Base-by-base conservation (phyloP, 2,797 vertebrate species). In the Falco cherrug region DNA sequence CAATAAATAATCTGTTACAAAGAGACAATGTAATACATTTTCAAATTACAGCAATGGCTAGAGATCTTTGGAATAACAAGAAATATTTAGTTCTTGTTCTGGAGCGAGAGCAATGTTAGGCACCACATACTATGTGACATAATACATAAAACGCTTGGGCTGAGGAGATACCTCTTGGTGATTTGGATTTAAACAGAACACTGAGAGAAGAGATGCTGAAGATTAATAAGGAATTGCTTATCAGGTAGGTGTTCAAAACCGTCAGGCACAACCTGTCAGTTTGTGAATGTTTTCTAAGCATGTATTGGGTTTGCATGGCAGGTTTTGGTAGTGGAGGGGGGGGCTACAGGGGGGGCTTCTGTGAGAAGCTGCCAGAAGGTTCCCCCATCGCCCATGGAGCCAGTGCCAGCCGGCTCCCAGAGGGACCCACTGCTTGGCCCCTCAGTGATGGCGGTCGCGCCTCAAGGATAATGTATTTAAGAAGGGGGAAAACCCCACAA, bases 391-490 rank as follows among this genome's bases (percentile, higher is more conserved):
- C 20, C 7, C 1, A 8, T 11, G 39, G 21, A 50, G 63, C 3
- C 47, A 70, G 21, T 6, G 25, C 8, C 41, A 50, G 47, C 6
- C 1, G 0, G 31, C 43, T 77, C 11, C 0, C 0, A 31, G 59
- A 22, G 1, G 5, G 41, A 75, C 4, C 6, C 10, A 43, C 41
- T 43, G 41, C 41, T 43, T 37, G 41, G 41, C 41, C 41, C 13
- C 45, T 47, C 71, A 74, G 33, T 7, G 2, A 63, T 1, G 2
- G 31, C 21, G 24, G 33, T 35, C n/a, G 39, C 5, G 4, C 60
- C 26, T 41, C 39, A n/a, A 22, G 20, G 26, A 37, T 19, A 69
- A 37, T 26, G 11, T 28, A 69, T 29, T 51, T 69, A 28, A 69
- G 48, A 69, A 50, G 12, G 25, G n/a, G 53, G 18, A 13, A 7